These are phyloP conservation scores for Otolemur crassicaudatus DNA, from an alignment of 2,797 vertebrate genomes.

Conservation along the genomic window DNA sequence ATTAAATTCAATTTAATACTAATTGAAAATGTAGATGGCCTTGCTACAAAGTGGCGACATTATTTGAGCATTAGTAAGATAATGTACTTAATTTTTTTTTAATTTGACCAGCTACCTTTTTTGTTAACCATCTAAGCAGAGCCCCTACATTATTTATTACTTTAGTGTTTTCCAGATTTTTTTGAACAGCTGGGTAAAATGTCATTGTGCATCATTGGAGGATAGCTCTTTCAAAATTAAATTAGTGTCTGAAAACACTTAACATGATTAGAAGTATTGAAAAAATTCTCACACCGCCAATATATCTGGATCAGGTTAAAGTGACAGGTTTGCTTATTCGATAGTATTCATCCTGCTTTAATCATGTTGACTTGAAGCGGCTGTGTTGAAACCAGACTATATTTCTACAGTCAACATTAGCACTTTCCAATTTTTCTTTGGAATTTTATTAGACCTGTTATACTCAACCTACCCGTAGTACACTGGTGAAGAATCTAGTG, in stretches of 20 bases:
- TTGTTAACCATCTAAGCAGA: not conserved
- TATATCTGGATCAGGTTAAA: not conserved
- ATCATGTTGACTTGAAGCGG: not conserved
- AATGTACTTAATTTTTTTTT: not conserved
- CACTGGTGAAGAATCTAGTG: not conserved
- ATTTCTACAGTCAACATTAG: not conserved
- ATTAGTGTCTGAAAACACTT: not conserved
- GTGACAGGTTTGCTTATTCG: not conserved
- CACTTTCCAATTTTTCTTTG: not conserved
- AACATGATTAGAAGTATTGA: not conserved
- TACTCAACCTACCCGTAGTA: not conserved
- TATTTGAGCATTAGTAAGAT: slow-evolving; percentile 6
- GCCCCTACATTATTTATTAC: not conserved
- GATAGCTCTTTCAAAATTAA: not conserved
- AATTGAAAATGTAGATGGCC: not conserved
- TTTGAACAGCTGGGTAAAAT: not conserved
- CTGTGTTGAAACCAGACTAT: not conserved
- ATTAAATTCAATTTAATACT: no score
- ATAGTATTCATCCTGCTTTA: not conserved
- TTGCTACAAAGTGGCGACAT: not conserved
- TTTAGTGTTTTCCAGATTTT: not conserved
- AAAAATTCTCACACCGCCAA: not conserved
- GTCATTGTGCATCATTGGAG: not conserved
- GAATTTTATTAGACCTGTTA: not conserved
- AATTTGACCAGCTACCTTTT: not conserved